Base-by-base conservation (phyloP, 2,888 invertebrate genomes). In the Clitarchus hookeri region DNA sequence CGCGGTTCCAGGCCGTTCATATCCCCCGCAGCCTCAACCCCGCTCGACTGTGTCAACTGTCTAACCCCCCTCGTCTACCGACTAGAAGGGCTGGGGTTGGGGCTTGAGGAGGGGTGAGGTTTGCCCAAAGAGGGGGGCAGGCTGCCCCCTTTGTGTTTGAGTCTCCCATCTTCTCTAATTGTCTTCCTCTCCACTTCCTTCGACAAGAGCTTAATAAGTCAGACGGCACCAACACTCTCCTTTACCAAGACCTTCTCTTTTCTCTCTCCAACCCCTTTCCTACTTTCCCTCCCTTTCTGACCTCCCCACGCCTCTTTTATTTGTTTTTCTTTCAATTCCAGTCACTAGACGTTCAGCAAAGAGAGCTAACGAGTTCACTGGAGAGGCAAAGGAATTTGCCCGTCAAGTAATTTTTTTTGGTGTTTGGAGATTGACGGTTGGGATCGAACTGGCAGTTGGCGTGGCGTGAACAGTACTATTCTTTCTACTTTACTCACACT, bases 81-180 rank as follows among this genome's bases (percentile, higher is more conserved):
- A 53, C 4, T 4, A 8, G 53, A 19, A 53, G 19, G n/a, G 65
- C n/a, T 65, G 19, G 65, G 65, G 65, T 16, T 23, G 8, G 65
- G 23, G 36, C 36, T 36, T 4, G 48, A 8, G 48, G 8, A 19
- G 65, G 65, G 53, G 65, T 19, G n/a, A 9, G 8, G 8, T n/a
- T 65, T n/a, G 65, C 13, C 65, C 65, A 65, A 65, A 65, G 16
- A 65, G 65, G 48, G 65, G 48, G 48, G n/a, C n/a, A 23, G 65
- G 65, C 65, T 0, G 65, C 65, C 19, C 65, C 65, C 65, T 65
- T 65, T 65, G 65, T 65, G 65, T 65, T 65, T 65, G 65, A 65
- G 65, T 65, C 65, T 65, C 65, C 65, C 65, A 65, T 65, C 65
- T 65, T 65, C 65, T 65, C 65, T 65, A 65, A 65, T 65, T 65